Conservation (phyloP, 2,113 vertebrate genomes). For the Neogobius melanostomus region DNA sequence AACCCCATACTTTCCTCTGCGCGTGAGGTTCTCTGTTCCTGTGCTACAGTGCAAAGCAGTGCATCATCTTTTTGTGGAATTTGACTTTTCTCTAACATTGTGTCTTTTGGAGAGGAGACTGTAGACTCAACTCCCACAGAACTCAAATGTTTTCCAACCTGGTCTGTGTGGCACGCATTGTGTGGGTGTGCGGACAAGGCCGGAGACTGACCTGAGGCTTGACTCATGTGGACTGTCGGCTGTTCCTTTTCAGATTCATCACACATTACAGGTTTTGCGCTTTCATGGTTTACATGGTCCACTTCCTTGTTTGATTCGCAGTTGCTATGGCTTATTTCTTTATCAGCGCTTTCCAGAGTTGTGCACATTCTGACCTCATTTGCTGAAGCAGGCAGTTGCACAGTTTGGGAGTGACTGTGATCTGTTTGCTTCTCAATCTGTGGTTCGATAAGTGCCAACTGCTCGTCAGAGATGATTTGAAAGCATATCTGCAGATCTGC, state of each 20-base stretch:
- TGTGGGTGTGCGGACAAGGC: slow-evolving; percentile 14
- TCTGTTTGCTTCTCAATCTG: slow-evolving; percentile 64
- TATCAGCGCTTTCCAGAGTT: background rate
- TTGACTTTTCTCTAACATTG: slow-evolving; percentile 25
- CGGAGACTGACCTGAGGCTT: slow-evolving; percentile 10
- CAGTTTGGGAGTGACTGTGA: slow-evolving; percentile 12
- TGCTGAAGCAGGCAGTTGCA: background rate
- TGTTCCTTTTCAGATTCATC: slow-evolving; percentile 12
- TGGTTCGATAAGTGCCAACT: slow-evolving; percentile 73
- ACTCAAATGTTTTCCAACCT: slow-evolving; percentile 19
- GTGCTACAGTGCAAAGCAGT: background rate
- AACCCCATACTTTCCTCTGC: slow-evolving; percentile 17
- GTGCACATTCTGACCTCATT: slow-evolving; percentile 12
- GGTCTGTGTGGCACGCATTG: slow-evolving; percentile 18
- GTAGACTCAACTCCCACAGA: slow-evolving; percentile 14
- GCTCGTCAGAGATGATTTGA: slow-evolving; percentile 78
- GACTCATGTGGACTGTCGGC: slow-evolving; percentile 13
- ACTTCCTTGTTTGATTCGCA: slow-evolving; percentile 11
- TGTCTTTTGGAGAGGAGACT: slow-evolving; percentile 11
- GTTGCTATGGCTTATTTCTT: background rate
- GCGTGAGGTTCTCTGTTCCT: slow-evolving; percentile 17
- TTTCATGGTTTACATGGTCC: slow-evolving; percentile 10
- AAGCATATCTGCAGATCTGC: slow-evolving; percentile 78
- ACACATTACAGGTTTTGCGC: slow-evolving; percentile 13
- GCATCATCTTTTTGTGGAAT: slow-evolving; percentile 20